Percentiles rank a stretch among this genome's conserved stretches.
These are phyloP conservation scores for Tubulanus polymorphus DNA, from an alignment of 2,888 invertebrate species.

Conservation along the genomic window DNA sequence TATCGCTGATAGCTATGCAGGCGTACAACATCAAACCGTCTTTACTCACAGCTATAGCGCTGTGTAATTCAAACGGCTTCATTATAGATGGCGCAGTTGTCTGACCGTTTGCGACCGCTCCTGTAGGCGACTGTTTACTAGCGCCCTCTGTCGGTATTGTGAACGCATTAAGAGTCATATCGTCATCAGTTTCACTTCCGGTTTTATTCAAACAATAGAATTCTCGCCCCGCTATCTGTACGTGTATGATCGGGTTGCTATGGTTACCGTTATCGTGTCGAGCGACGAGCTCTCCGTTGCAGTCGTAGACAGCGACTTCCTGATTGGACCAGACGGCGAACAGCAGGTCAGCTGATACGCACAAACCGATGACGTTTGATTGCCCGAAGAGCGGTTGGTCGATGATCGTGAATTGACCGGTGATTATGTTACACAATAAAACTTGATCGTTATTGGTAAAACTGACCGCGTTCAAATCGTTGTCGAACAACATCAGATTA, in stretches of 20 bases:
- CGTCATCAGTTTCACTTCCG: constrained; percentile 35
- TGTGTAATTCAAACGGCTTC: constrained; percentile 50
- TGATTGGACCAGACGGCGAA: constrained; percentile 41
- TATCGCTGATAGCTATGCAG: constrained; percentile 51
- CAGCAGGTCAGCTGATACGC: constrained; percentile 40
- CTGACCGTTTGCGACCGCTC: constrained; percentile 40
- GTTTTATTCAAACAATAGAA: constrained; percentile 36
- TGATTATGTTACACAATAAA: constrained; percentile 84
- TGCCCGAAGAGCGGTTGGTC: constrained; percentile 74
- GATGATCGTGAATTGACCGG: constrained; percentile 85
- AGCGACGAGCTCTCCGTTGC: constrained; percentile 31
- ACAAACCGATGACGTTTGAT: constrained; percentile 37
- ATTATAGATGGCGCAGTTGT: constrained; percentile 24
- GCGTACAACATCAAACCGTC: constrained; percentile 40
- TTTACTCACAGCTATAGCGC: constrained; percentile 42
- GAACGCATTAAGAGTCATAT: constrained; percentile 46
- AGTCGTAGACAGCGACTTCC: constrained; percentile 39
- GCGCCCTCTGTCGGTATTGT: too few species aligned
- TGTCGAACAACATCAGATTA: constrained; percentile 83
- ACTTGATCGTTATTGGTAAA: constrained; percentile 95
- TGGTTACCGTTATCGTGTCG: constrained; percentile 27
- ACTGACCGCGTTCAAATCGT: constrained; percentile 93
- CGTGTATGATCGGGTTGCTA: constrained; percentile 33
- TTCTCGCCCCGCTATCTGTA: constrained; percentile 27
- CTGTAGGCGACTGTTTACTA: too few species aligned